Percentiles rank a stretch among this genome's conserved stretches.
These are phyloP conservation scores for Pristionchus maxplancki DNA, from an alignment of 2,888 invertebrate species.

Conservation along the genomic window DNA sequence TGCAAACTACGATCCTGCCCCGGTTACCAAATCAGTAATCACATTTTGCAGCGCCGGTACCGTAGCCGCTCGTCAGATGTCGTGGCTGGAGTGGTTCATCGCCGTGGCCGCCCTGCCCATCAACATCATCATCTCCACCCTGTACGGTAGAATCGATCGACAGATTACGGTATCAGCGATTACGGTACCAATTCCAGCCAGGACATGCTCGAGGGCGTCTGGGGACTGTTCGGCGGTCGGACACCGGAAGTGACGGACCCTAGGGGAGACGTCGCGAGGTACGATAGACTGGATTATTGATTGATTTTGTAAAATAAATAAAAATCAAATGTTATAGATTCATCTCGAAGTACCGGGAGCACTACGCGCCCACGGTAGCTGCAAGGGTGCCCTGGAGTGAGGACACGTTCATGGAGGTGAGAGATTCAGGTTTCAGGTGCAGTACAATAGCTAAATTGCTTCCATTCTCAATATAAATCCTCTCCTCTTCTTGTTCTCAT, in stretches of 20 bases:
- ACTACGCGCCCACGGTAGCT: not conserved
- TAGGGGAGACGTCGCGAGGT: conserved; percentile 47
- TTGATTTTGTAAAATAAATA: not conserved
- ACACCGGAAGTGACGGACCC: conserved; percentile 44
- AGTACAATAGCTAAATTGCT: too few species aligned
- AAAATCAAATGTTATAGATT: not conserved
- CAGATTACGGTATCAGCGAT: conserved; percentile 34
- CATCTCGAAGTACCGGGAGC: conserved; percentile 18
- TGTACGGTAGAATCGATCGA: conserved; percentile 38
- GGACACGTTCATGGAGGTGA: conserved; percentile 34
- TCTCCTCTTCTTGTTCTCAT: too few species aligned
- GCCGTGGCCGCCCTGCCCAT: conserved; percentile 55
- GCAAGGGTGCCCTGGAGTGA: not conserved
- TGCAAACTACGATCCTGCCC: too few species aligned
- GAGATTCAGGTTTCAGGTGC: not conserved
- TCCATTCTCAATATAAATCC: too few species aligned
- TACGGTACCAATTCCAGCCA: conserved; percentile 29
- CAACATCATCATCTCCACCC: conserved; percentile 53
- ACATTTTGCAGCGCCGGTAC: not conserved
- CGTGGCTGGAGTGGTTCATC: conserved; percentile 56
- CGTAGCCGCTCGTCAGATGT: conserved; percentile 45
- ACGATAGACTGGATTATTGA: not conserved
- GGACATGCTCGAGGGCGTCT: conserved; percentile 6
- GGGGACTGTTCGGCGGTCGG: conserved; percentile 26
- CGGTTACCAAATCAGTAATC: too few species aligned